Base-by-base conservation (phyloP, 2,113 vertebrate species). In the Eidolon helvum region DNA sequence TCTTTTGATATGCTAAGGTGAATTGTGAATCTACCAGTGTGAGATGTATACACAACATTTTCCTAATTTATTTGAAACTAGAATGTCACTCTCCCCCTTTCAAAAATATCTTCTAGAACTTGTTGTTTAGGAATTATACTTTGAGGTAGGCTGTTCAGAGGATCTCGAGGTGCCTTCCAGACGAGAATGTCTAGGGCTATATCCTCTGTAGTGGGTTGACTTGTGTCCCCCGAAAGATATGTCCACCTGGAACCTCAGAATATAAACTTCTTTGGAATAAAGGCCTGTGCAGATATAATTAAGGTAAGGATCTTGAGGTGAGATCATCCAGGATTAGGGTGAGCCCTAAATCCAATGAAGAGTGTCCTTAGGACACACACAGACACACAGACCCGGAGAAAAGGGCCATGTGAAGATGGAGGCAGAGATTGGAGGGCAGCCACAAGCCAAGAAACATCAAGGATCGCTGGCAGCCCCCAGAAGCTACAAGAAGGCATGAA, bases 331-430 rank as follows among this genome's bases (percentile, higher is more conserved):
- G 38, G 43, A 15, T 59, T 45, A 80, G 35, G n/a, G 21, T 61
- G 65, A 77, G 15, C 26, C 33, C 66, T 57, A 21, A 35, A 50
- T 61, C 50, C 16, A 26, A 2, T 1, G 43, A 68, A 80, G 7
- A 85, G 18, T 28, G 50, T 90, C n/a, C 74, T 71, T 5, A 61
- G 22, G 38, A 38, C 40, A 26, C 6, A 19, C 6, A 19, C 0
- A 16, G 19, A 26, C 6, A 19, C 6, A 19, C 0, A 16, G 19
- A 57, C 30, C n/a, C 1, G 0, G 16, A 26, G 68, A 38, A 7
- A 43, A 55, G 57, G 33, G 43, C 40, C 8, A 0, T 9, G 40
- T 18, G 79, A 61, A 66, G n/a, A n/a, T 0, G 1, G 10, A 38
- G 45, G 75, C 66, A 63, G 69, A 84, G 53, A 6, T 12, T 2